Conservation (phyloP, 2,888 invertebrate species). For the Cylloceria caligata region DNA sequence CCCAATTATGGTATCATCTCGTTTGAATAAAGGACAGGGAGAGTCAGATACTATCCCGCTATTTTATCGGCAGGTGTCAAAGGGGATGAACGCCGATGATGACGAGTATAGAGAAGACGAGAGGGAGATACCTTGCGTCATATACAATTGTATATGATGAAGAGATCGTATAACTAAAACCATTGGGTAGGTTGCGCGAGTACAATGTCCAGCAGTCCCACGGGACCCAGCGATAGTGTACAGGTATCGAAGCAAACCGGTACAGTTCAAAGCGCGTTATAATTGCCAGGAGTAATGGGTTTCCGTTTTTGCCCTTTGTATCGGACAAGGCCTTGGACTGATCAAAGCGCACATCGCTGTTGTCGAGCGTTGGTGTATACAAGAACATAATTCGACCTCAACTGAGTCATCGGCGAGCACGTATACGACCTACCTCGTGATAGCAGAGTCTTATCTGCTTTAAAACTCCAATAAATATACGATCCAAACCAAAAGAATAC, state of each 20-base stretch:
- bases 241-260: conserved; percentile 47
- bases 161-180: conserved; percentile 33
- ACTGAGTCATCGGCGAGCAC: conserved; percentile 9
- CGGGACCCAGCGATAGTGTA: conserved; percentile 52
- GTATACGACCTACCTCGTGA: not conserved
- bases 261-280: conserved; percentile 74
- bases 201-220: conserved; percentile 54
- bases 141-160: not conserved
- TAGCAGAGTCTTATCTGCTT: too few species aligned
- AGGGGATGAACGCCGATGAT: conserved; percentile 50
- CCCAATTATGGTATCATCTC: not conserved
- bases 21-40: not conserved
- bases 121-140: conserved; percentile 8
- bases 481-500: too few species aligned
- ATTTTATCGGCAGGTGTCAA: conserved; percentile 44
- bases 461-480: too few species aligned
- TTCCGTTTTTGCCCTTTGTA: conserved; percentile 69
- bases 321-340: conserved; percentile 31
- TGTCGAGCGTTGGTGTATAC: conserved; percentile 5
- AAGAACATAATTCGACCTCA: not conserved
- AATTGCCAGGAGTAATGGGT: conserved; percentile 75
- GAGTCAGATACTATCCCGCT: not conserved
- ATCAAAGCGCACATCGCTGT: conserved; percentile 4
- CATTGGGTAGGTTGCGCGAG: conserved; percentile 56
- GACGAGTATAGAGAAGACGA: conserved; percentile 17